Percentiles rank a stretch among this genome's conserved stretches.
Conservation (phyloP, 2,113 vertebrate species). For the Siniperca knerii region DNA sequence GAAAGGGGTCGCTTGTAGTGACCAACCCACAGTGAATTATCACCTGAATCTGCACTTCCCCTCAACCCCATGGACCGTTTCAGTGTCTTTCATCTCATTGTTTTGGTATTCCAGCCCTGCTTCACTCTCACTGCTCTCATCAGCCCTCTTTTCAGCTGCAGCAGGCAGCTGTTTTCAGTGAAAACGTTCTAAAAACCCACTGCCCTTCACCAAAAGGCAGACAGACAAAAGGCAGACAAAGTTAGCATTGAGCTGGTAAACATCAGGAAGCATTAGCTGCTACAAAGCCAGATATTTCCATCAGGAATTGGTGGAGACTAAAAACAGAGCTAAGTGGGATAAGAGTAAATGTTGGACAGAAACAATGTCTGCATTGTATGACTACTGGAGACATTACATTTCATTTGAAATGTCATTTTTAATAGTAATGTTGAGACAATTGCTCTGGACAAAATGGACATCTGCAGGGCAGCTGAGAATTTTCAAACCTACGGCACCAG, state of each 20-base stretch:
- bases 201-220: not conserved
- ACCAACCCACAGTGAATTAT: not conserved
- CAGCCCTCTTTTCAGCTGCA: not conserved
- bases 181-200: not conserved
- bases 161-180: not conserved
- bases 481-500: no score
- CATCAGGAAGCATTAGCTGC: not conserved
- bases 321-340: not conserved
- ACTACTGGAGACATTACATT: no score
- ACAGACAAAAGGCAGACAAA: not conserved
- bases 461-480: no score
- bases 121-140: not conserved
- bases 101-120: not conserved
- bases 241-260: not conserved
- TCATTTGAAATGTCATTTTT: no score
- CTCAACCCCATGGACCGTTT: not conserved
- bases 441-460: no score
- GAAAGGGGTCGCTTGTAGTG: not conserved
- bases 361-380: no score
- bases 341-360: not conserved
- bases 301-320: not conserved
- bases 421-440: no score
- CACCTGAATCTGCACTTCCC: not conserved
- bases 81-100: not conserved
- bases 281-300: not conserved